Conservation (phyloP, 2,113 vertebrate species). For the Oophaga pumilio region DNA sequence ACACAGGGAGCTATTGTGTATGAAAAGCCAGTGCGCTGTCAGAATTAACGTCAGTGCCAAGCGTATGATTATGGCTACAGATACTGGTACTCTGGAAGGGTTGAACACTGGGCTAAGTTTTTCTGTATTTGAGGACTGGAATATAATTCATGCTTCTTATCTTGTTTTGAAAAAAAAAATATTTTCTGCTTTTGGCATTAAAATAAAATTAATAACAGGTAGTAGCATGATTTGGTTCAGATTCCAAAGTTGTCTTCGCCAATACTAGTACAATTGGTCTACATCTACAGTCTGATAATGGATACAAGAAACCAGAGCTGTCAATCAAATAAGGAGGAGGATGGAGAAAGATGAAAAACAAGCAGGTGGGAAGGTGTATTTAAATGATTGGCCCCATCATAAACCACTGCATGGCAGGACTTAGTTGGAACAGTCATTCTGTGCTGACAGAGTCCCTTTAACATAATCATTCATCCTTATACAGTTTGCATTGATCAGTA, state of each 20-base stretch:
- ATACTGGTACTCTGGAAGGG: slow-evolving; percentile 4
- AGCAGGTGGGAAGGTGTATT: too few relatives aligned
- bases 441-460: too few relatives aligned
- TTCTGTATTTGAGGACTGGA: neutral
- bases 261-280: neutral
- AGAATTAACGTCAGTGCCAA: slow-evolving; percentile 12
- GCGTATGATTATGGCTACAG: slow-evolving; percentile 5
- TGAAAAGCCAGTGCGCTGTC: slow-evolving; percentile 10
- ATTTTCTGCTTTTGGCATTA: neutral
- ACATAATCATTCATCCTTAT: too few relatives aligned
- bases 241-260: neutral
- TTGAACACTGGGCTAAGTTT: neutral
- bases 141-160: neutral
- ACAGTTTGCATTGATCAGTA: too few relatives aligned
- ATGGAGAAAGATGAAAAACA: too few relatives aligned
- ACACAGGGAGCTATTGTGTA: slow-evolving; percentile 2
- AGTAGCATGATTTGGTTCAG: neutral
- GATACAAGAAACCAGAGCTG: too few relatives aligned
- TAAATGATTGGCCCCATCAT: too few relatives aligned
- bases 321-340: too few relatives aligned
- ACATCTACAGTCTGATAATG: too few relatives aligned
- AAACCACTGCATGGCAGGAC: too few relatives aligned
- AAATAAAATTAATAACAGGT: neutral
- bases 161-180: neutral
- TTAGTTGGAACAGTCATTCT: too few relatives aligned